Conservation (phyloP, 2,888 invertebrate species). For the Bembecia ichneumoniformis region DNA sequence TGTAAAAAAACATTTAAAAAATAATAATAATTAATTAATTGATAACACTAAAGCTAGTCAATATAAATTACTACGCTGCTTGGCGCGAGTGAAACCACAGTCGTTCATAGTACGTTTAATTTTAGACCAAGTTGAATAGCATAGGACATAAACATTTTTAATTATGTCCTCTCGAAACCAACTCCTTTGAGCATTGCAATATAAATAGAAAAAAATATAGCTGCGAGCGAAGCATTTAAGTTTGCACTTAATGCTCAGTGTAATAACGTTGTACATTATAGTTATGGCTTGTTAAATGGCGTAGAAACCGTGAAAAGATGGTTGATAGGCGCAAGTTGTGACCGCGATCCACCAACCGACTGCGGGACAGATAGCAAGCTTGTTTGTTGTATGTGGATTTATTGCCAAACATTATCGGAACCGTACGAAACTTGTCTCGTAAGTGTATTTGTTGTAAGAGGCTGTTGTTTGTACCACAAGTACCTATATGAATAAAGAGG, state of each 20-base stretch:
- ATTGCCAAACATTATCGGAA: slow-evolving; percentile 37
- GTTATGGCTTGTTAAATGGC: slow-evolving; percentile 49
- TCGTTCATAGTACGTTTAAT: too few relatives aligned
- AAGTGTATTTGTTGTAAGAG: not conserved
- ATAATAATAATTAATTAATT: too few relatives aligned
- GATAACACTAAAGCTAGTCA: too few relatives aligned
- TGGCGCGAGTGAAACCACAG: too few relatives aligned
- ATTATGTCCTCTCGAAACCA: too few relatives aligned
- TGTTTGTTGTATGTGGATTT: slow-evolving; percentile 47
- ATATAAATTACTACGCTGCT: too few relatives aligned
- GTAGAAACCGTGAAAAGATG: slow-evolving; percentile 53
- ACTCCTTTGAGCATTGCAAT: not conserved
- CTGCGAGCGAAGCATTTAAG: not conserved
- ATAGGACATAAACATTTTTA: too few relatives aligned
- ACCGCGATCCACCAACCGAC: slow-evolving; percentile 16
- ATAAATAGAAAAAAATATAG: not conserved
- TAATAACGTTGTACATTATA: slow-evolving; percentile 36
- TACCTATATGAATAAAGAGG: too few relatives aligned
- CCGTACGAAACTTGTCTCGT: slow-evolving; percentile 12
- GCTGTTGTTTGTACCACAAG: not conserved
- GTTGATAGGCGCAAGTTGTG: slow-evolving; percentile 38
- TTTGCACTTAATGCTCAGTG: slow-evolving; percentile 18
- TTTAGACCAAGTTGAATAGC: too few relatives aligned
- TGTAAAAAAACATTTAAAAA: too few relatives aligned
- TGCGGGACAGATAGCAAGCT: slow-evolving; percentile 30